These are phyloP conservation scores for Syngnathus scovelli DNA, from an alignment of 2,113 vertebrate species.

Conservation along the genomic window DNA sequence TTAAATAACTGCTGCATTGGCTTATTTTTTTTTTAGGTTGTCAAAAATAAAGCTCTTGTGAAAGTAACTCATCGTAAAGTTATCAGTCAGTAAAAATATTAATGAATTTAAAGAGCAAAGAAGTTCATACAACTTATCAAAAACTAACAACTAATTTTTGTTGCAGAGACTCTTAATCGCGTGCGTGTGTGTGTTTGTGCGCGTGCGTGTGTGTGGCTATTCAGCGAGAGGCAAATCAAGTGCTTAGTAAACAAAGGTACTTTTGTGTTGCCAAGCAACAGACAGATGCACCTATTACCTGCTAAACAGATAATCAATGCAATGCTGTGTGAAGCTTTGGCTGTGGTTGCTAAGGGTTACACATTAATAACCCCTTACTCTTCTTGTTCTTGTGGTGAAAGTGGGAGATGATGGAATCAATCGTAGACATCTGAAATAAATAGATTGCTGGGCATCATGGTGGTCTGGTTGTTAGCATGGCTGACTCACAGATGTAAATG, in stretches of 20 bases:
- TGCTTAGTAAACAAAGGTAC: conserved; percentile 20
- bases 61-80: too few species aligned
- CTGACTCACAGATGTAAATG: background rate
- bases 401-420: background rate
- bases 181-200: too few species aligned
- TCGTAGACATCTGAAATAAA: background rate
- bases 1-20: too few species aligned
- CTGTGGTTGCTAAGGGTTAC: background rate
- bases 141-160: too few species aligned
- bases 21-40: too few species aligned
- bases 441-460: background rate
- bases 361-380: background rate
- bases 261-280: conserved; percentile 49
- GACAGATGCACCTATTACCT: conserved; percentile 15
- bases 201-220: background rate
- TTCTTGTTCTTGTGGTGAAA: background rate
- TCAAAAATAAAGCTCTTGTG: too few species aligned
- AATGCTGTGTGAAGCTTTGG: background rate
- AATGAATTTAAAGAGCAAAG: too few species aligned
- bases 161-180: too few species aligned
- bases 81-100: too few species aligned
- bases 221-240: conserved; percentile 10
- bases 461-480: background rate
- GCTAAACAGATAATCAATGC: background rate
- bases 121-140: too few species aligned